Evolutionary conservation across 2,113 vertebrate species (phyloP), one percentile per base, ranked within the genome.

Genomic region (Bolborhynchus lineola): DNA sequence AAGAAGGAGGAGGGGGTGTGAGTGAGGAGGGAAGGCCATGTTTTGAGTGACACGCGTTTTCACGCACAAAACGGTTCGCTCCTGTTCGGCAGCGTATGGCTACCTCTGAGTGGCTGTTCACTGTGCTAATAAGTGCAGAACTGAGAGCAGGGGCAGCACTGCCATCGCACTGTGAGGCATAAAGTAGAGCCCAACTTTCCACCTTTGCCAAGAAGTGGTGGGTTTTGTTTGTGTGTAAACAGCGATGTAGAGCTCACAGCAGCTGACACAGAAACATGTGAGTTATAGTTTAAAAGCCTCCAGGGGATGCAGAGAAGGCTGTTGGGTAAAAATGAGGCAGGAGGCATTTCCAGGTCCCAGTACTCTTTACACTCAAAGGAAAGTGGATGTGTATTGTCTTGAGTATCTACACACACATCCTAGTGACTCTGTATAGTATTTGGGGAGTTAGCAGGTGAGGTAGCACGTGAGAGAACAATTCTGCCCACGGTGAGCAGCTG

Each of bases 11-110:
- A 52, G 62, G 7, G 31, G 6, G 33, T 29, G 72, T 8, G 46
- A 41, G 41, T 1, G 31, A 24, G 26, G 33, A 33, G 50, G 14
- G 20, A 24, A 42, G 83, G 55, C 19, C 7, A 1, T 17, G 8
- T 20, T 31, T 11, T 10, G 31, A 9, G 24, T 9, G 59, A 2
- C 42, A 0, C 14, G 19, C 2, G 0, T 37, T 46, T 63, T 25
- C 59, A 16, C 46, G 6, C 31, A 16, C 16, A 6, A 1, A 60
- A 10, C 46, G 1, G 16, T 16, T 49, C 1, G 0, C 46, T 26
- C 25, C 0, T 0, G 10, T 49, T 18, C 5, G 14, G 7, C 0
- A 1, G n/a, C 28, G 23, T 28, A 26, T 39, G 6, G 1, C 11
- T n/a, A 7, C 21, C 3, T 16, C 28, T 6, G 1, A n/a, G 33